Conservation (phyloP, 64 coral and sea anemone genomes). For the Hydrozoanthus tunicans region DNA sequence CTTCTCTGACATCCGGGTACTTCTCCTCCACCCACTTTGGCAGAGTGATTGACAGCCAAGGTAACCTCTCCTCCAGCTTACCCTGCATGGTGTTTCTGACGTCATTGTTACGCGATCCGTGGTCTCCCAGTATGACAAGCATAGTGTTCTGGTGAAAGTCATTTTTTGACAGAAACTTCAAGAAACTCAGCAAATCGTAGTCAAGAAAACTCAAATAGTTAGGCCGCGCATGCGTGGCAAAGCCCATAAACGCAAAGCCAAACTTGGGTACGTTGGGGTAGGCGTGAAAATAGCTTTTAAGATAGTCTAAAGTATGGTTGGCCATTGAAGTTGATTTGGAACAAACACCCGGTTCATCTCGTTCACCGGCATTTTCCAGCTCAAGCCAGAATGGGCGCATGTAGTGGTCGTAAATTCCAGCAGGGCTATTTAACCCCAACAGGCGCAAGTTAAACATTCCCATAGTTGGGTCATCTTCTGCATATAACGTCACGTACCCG, state of each 20-base stretch:
- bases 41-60: slow-evolving; percentile 89
- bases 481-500: slow-evolving; percentile 67
- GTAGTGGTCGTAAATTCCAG: slow-evolving; percentile 70
- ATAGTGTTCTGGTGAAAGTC: slow-evolving; percentile 77
- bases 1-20: slow-evolving; percentile 67
- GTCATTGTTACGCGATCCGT: slow-evolving; percentile 87
- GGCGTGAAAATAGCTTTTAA: slow-evolving; percentile 68
- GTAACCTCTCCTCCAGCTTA: slow-evolving; percentile 92
- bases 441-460: slow-evolving; percentile 81
- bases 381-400: slow-evolving; percentile 86
- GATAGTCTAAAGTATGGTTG: slow-evolving; percentile 82
- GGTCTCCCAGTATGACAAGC: slow-evolving; percentile 74
- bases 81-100: slow-evolving; percentile 91
- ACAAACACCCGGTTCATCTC: slow-evolving; percentile 79
- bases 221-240: slow-evolving; percentile 69
- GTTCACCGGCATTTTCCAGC: slow-evolving; percentile 39
- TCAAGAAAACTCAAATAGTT: slow-evolving; percentile 80
- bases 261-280: slow-evolving; percentile 79
- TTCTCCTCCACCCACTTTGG: slow-evolving; percentile 77
- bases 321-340: slow-evolving; percentile 75
- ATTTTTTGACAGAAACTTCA: slow-evolving; percentile 57
- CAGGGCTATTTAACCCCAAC: slow-evolving; percentile 46
- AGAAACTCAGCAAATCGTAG: slow-evolving; percentile 70
- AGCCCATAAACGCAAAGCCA: slow-evolving; percentile 71
- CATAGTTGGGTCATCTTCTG: slow-evolving; percentile 81